These are phyloP conservation scores for Eupithecia exiguata DNA, from an alignment of 2,888 invertebrate species.

Conservation along the genomic window DNA sequence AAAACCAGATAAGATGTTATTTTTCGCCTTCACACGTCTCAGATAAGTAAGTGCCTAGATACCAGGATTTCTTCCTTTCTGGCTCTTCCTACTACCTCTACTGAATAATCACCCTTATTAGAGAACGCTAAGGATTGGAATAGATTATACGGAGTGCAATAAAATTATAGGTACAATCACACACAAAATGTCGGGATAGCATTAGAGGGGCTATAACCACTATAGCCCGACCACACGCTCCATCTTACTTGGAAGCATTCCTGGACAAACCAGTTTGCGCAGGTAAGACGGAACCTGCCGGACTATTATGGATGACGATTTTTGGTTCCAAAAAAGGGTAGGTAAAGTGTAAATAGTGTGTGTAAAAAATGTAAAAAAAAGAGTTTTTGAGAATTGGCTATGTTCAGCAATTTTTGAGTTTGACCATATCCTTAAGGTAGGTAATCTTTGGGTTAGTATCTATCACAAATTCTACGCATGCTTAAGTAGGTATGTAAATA, in stretches of 20 bases:
- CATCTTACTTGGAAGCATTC: too few relatives aligned
- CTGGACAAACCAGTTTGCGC: too few relatives aligned
- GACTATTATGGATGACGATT: too few relatives aligned
- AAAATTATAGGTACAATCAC: constrained; percentile 63
- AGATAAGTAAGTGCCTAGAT: background rate
- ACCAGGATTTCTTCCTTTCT: background rate
- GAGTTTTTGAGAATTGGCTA: too few relatives aligned
- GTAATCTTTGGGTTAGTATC: background rate
- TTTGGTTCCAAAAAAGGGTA: too few relatives aligned
- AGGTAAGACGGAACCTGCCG: too few relatives aligned
- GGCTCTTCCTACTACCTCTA: background rate
- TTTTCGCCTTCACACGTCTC: background rate
- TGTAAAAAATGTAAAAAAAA: too few relatives aligned
- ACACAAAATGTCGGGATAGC: constrained; percentile 46
- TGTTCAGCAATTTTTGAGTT: too few relatives aligned
- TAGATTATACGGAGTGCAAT: constrained; percentile 53
- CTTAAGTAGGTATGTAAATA: too few relatives aligned
- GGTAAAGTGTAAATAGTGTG: too few relatives aligned
- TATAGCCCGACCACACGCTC: too few relatives aligned
- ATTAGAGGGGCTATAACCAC: constrained; percentile 51
- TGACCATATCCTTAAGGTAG: background rate
- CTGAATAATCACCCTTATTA: constrained; percentile 13
- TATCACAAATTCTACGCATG: background rate
- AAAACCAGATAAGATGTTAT: background rate
- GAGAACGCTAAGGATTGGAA: constrained; percentile 21